Evolutionary conservation across 2,888 invertebrate genomes (phyloP), one percentile per base, ranked within the genome.

Genomic region (Phorcus lineatus): DNA sequence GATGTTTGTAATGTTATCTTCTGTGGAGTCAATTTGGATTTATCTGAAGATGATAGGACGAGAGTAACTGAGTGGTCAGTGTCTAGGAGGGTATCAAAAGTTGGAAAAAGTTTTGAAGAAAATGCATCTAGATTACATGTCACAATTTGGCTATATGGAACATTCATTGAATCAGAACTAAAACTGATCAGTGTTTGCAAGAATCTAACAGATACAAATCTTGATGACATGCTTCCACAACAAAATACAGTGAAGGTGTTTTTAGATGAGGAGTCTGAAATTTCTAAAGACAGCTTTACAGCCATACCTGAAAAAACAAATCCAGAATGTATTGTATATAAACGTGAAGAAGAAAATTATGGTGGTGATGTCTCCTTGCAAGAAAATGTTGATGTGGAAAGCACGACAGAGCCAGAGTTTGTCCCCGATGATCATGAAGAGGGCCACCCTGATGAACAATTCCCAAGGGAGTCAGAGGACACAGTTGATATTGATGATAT

Each of bases 111-210:
- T 28, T 79, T 81, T 55, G 7, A 66, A 28, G 47, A 77, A 28
- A 28, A 57, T n/a, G 70, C 81, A 7, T 55, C 80, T 16, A n/a
- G 66, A n/a, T 40, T 81, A 22, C 83, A 83, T 80, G 79, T 79
- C 16, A 53, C 77, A 24, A 54, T 62, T 54, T 83, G 83, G 83
- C n/a, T 79, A 13, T 78, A 80, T 22, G 47, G 22, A 7, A 9
- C 55, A 31, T 36, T 52, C 17, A 36, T 80, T 4, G 52, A 55
- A 36, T 78, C 80, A n/a, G 74, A 77, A 22, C 47, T 80, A 13
- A 74, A 83, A 62, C 40, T 81, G 19, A n/a, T 81, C 19, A 77
- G 40, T 40, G 62, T 52, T 13, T 62, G 67, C 40, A 22, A 22
- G 7, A 53, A 57, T 53, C 24, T 67, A 31, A 75, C 62, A 54